Base-by-base conservation (phyloP, 2,797 vertebrate genomes). In the Lacerta viridis region DNA sequence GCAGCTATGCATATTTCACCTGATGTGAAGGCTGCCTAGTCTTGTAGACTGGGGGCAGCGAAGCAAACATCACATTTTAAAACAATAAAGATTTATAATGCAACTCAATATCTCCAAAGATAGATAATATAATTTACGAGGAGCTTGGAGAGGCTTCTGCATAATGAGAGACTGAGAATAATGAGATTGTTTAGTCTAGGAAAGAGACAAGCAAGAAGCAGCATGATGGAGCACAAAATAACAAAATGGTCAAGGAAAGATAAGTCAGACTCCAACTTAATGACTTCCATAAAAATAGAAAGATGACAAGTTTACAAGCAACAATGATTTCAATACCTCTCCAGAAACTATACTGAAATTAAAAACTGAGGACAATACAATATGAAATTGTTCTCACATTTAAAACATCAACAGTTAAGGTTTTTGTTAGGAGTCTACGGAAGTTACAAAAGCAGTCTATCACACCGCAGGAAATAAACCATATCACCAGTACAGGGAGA, bases 201-300 rank as follows among this genome's bases (percentile, higher is more conserved):
- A 15, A 25, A 80, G 33, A 87, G 39, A 90, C 33, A 90, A 90
- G 83, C 1, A 81, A 77, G 92, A 85, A 27, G 71, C 59, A 33
- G 80, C 7, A 0, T 89, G 66, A 84, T 61, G 89, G 18, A 80
- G 13, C 55, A 46, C 87, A n/a, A n/a, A 84, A 85, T 27, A 87
- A 85, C 76, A 87, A 71, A 5, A 50, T 89, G 25, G 13, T 78
- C 86, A 86, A 64, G 39, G 50, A 69, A 90, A 85, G 36, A 81
- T 78, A 83, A 83, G 55, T n/a, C 55, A 80, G 87, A 88, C 36
- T 76, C 33, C 85, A 87, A 36, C 27, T 91, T 66, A 87, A 27
- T 25, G 87, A 92, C 64, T 87, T 80, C 87, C 25, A 76, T 68
- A 90, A 84, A 92, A 92, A 90, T 1, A 4, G 36, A 92, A 92